Evolutionary conservation across 2,888 invertebrate genomes (phyloP).

Genomic region (Podabrus alpinus): DNA sequence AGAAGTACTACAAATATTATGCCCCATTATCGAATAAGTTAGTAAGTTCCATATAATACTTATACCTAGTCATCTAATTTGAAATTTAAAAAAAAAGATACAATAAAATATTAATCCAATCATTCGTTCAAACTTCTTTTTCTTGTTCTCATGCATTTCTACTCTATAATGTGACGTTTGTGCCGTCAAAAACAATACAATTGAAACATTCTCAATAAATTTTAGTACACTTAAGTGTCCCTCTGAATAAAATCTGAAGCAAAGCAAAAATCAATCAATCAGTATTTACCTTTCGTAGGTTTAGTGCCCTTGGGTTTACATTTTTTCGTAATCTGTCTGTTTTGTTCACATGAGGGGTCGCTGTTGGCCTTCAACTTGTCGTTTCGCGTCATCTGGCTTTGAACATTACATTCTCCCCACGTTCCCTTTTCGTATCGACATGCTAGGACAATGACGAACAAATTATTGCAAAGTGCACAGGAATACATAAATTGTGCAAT

Average conservation of each 20-base stretch:
- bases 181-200: slow-evolving; percentile 3
- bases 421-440: slow-evolving; percentile 89
- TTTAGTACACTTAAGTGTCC: slow-evolving; percentile 4
- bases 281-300: slow-evolving; percentile 65
- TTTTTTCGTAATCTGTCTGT: slow-evolving; percentile 81
- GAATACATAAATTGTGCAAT: slow-evolving; percentile 4
- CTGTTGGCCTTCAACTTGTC: slow-evolving; percentile 82
- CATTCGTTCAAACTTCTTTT: background rate
- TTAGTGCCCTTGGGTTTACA: slow-evolving; percentile 77
- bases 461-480: slow-evolving; percentile 7
- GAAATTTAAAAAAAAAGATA: background rate
- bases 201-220: background rate
- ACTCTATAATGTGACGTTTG: background rate
- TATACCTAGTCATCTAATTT: background rate
- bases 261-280: slow-evolving; percentile 29
- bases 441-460: slow-evolving; percentile 59
- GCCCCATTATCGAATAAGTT: background rate
- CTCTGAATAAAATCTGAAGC: slow-evolving; percentile 6
- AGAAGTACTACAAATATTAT: background rate
- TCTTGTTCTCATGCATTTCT: background rate
- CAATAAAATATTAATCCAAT: background rate
- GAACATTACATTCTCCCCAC: slow-evolving; percentile 82
- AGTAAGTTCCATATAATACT: background rate
- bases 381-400: slow-evolving; percentile 80
- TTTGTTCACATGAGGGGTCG: slow-evolving; percentile 81